Conservation (phyloP, 2,888 invertebrate genomes). For the Pollenia griseotomentosa region DNA sequence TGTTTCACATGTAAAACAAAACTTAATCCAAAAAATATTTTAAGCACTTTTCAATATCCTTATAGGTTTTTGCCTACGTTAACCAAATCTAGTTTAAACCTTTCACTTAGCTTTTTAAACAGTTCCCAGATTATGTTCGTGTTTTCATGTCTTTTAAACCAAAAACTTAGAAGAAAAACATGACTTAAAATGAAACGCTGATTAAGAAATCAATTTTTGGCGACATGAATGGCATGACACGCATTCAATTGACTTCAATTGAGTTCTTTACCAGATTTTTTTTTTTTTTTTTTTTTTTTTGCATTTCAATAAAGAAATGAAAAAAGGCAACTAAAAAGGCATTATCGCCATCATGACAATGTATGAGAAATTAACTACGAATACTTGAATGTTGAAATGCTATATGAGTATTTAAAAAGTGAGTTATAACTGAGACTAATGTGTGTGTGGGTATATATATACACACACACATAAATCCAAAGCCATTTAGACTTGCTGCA, state of each 20-base stretch:
- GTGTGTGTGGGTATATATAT: background rate
- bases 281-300: background rate
- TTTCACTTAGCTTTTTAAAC: background rate
- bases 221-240: slow-evolving; percentile 65
- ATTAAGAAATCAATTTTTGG: slow-evolving; percentile 66
- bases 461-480: background rate
- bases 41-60: background rate
- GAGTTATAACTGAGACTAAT: background rate
- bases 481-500: background rate
- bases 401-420: background rate
- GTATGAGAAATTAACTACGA: slow-evolving; percentile 57
- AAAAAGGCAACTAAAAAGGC: slow-evolving; percentile 31
- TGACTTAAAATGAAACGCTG: slow-evolving; percentile 11
- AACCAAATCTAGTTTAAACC: background rate
- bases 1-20: no score
- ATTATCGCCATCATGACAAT: slow-evolving; percentile 50
- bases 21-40: background rate
- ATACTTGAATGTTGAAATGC: slow-evolving; percentile 17
- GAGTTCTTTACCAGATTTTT: slow-evolving; percentile 49
- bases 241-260: slow-evolving; percentile 71
- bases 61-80: background rate
- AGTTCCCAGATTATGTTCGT: background rate
- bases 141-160: slow-evolving; percentile 8
- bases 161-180: slow-evolving; percentile 19
- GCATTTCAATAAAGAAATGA: slow-evolving; percentile 8